These are phyloP conservation scores for Torymus texanus DNA, from an alignment of 2,888 invertebrate species.

Conservation along the genomic window DNA sequence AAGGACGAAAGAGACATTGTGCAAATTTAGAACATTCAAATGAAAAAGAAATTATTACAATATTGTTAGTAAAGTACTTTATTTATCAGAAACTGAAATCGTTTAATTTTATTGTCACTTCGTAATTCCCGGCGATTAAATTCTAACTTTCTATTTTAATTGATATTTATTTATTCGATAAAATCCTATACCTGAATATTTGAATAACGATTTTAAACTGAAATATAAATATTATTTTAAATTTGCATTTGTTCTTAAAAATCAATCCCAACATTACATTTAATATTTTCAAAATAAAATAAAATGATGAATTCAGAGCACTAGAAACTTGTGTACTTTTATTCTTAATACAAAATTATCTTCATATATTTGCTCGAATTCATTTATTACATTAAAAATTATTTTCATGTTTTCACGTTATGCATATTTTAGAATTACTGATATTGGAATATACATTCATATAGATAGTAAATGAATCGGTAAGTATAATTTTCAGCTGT, in stretches of 20 bases:
- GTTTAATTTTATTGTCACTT: constrained; percentile 47
- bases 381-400: background rate
- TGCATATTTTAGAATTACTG: too few relatives aligned
- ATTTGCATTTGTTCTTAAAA: too few relatives aligned
- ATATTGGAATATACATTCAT: too few relatives aligned
- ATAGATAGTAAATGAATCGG: too few relatives aligned
- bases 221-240: too few relatives aligned
- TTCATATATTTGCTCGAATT: background rate
- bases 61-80: constrained; percentile 59
- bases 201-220: constrained; percentile 3
- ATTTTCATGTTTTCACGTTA: too few relatives aligned
- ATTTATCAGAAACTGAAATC: constrained; percentile 51
- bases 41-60: constrained; percentile 51
- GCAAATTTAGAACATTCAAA: constrained; percentile 44
- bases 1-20: constrained; percentile 43
- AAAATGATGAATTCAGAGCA: too few relatives aligned
- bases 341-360: constrained; percentile 1
- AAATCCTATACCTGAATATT: constrained; percentile 1
- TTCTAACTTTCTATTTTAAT: constrained; percentile 35
- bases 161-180: background rate
- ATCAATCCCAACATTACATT: too few relatives aligned
- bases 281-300: too few relatives aligned
- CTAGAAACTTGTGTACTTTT: too few relatives aligned
- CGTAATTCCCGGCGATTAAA: constrained; percentile 39
- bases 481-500: too few relatives aligned